These are phyloP conservation scores for Acrocephalus arundinaceus DNA, from an alignment of 2,113 vertebrate species.

Conservation along the genomic window DNA sequence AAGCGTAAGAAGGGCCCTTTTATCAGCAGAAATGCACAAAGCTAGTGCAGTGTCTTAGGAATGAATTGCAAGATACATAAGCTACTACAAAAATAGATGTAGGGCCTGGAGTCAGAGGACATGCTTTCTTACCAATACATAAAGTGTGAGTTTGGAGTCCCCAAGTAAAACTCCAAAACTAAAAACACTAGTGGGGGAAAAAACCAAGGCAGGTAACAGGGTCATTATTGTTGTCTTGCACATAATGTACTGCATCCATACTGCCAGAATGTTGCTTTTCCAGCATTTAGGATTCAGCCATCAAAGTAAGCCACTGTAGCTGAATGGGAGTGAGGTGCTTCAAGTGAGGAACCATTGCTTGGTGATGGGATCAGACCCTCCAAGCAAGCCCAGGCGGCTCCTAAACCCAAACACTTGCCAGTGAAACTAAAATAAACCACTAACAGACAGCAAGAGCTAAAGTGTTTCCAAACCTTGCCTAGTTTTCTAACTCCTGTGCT, in stretches of 20 bases:
- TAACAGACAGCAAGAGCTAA: background rate
- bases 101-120: background rate
- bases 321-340: slow-evolving; percentile 22
- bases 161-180: background rate
- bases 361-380: slow-evolving; percentile 10
- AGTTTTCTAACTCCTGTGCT: background rate
- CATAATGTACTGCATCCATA: background rate
- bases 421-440: background rate
- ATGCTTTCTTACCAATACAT: background rate
- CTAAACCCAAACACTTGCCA: background rate
- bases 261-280: background rate
- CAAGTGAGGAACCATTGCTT: slow-evolving; percentile 29
- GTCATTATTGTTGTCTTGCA: background rate
- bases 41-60: background rate
- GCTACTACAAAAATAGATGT: background rate
- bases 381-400: slow-evolving; percentile 36
- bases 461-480: background rate
- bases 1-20: background rate
- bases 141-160: background rate
- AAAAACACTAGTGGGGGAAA: background rate
- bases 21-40: background rate
- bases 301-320: slow-evolving; percentile 23
- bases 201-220: fast-evolving
- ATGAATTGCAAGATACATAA: background rate
- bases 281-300: background rate